Evolutionary conservation across 2,113 vertebrate species (phyloP).

Genomic region (Chauna torquata): DNA sequence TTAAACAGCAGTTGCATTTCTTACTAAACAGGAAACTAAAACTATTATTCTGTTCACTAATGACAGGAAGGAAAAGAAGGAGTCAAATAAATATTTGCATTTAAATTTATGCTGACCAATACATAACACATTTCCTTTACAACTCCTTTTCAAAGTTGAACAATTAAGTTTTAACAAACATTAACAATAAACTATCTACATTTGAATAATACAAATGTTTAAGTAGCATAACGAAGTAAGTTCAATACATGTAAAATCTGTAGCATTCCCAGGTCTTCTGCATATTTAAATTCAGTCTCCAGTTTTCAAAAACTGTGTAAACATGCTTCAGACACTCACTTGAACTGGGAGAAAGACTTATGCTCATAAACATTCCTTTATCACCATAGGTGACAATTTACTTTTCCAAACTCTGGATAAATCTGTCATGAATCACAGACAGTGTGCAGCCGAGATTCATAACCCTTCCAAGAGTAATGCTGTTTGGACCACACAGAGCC

Average conservation of each 20-base stretch:
- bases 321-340: background rate
- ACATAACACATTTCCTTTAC: background rate
- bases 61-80: background rate
- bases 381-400: background rate
- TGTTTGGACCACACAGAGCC: background rate
- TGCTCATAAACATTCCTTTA: background rate
- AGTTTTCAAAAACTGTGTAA: background rate
- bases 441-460: background rate
- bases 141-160: background rate
- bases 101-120: background rate
- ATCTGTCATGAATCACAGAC: background rate
- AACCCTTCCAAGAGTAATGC: background rate
- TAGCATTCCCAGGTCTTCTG: background rate
- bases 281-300: background rate
- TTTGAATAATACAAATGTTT: background rate
- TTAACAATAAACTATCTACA: background rate
- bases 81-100: background rate
- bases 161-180: background rate
- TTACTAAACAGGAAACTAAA: background rate
- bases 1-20: background rate
- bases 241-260: background rate
- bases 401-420: slow-evolving; percentile 3
- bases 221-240: background rate
- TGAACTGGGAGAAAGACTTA: background rate
- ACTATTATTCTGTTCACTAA: background rate